Base-by-base conservation (phyloP, 2,888 invertebrate species). In the Drosophila tanythrix region DNA sequence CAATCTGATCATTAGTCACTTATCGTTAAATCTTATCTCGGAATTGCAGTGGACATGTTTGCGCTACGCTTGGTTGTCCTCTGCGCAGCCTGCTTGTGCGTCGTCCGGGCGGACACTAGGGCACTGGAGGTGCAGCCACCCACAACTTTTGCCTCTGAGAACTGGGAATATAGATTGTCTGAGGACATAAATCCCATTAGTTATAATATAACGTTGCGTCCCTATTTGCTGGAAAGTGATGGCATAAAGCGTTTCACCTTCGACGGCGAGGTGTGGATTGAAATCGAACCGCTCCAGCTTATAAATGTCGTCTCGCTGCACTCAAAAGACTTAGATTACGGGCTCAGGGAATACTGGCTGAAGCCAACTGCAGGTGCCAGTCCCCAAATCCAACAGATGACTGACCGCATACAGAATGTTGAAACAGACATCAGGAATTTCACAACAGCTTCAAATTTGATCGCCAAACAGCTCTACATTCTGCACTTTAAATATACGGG, bases 141-240 rank as follows among this genome's bases (percentile, higher is more conserved):
- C 0, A 38, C 56, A 3, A 74, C 78, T 1, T 51, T 43, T n/a
- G 89, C 69, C 11, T 57, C 80, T 2, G 78, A 65, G 13, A 55
- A 64, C 15, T 59, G 52, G 7, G 79, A 91, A 3, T 93, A 92
- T 50, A 88, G 92, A 33, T 73, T 93, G 15, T 76, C 89, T 6
- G 38, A 53, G 3, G 92, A 89, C 0, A 93, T 95, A 0, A 69
- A 67, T 2, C 96, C 96, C 0, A 82, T 76, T 0, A 91, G 91
- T 18, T 96, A 96, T 76, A 92, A 93, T 35, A 92, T 96, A 0
- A 81, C 92, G 0, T 82, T 96, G 7, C 92, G 92, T 1, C 95
- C 95, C 0, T 93, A 94, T 75, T 93, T 95, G 5, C 91, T 93
- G 38, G 82, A 77, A 18, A 67, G 25, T 46, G 91, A 92, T 70